phyloP scores from a whole-genome alignment of 2,888 invertebrate genomes.

The Mellilla xanthometata region DNA sequence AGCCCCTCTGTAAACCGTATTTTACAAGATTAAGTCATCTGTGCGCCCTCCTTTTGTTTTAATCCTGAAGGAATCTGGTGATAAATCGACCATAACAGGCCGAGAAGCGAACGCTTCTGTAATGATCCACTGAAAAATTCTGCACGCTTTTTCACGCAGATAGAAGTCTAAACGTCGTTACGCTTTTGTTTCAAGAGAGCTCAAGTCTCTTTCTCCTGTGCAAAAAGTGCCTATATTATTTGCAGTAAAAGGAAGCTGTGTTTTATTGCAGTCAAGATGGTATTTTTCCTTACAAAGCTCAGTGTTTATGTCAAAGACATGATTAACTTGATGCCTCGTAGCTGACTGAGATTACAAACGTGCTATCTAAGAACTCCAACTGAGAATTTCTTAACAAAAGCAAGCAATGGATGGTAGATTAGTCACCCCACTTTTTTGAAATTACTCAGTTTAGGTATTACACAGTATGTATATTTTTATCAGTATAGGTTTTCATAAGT shows the following conservation, averaged over 20 bases:
- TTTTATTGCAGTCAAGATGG: neutral
- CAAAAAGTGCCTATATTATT: neutral
- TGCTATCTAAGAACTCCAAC: no score
- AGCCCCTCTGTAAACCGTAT: slow-evolving; percentile 50
- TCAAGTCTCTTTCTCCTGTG: slow-evolving; percentile 1
- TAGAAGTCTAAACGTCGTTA: slow-evolving; percentile 7
- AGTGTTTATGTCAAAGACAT: no score
- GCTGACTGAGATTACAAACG: no score
- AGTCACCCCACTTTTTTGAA: no score
- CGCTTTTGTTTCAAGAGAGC: slow-evolving; percentile 1
- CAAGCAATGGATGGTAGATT: no score
- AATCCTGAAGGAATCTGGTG: slow-evolving; percentile 51
- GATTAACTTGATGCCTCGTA: no score
- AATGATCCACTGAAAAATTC: slow-evolving; percentile 29
- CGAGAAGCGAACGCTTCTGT: slow-evolving; percentile 28
- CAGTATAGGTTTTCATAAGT: no score
- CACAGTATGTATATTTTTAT: no score
- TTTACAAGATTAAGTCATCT: slow-evolving; percentile 58
- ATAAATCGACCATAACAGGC: slow-evolving; percentile 50
- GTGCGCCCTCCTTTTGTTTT: slow-evolving; percentile 50
- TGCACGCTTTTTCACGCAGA: slow-evolving; percentile 14
- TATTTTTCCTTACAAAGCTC: no score
- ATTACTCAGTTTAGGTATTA: no score
- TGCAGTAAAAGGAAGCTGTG: neutral
- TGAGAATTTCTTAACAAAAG: no score